Conservation (phyloP, 2,113 vertebrate genomes). For the Atlantisia rogersi region DNA sequence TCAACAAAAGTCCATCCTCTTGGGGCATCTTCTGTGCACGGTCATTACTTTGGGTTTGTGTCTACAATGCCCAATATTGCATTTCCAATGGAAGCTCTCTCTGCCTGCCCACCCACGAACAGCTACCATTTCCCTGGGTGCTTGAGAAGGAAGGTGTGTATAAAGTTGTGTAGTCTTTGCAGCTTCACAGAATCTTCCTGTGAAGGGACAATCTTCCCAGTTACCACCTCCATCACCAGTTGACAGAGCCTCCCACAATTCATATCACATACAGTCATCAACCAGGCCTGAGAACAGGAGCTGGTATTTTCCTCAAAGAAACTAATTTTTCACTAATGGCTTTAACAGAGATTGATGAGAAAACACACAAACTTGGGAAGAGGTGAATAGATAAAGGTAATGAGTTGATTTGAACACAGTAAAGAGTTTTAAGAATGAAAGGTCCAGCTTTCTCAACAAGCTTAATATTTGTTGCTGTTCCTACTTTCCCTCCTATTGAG, state of each 20-base stretch:
- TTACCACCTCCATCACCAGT: neutral
- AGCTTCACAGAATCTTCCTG: neutral
- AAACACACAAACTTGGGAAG: neutral
- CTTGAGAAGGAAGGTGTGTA: neutral
- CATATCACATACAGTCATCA: fast-evolving
- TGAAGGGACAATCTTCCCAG: neutral
- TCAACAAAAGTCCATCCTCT: neutral
- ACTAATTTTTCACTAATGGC: neutral
- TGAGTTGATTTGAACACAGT: neutral
- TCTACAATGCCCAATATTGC: neutral
- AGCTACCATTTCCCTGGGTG: neutral
- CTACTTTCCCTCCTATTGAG: neutral
- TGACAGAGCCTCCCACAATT: neutral
- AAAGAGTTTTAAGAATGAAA: neutral
- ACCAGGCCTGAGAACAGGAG: neutral
- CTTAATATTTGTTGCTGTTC: neutral
- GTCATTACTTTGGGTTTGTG: neutral
- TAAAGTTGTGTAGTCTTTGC: neutral
- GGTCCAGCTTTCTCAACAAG: neutral
- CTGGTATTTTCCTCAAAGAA: neutral
- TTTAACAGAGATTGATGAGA: neutral
- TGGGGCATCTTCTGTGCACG: neutral
- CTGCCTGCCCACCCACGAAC: neutral
- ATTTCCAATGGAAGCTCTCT: neutral
- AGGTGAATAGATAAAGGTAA: neutral